Percentiles rank a stretch among this genome's conserved stretches.
Conservation (phyloP, 2,888 invertebrate genomes). For the Napeogenes inachia region DNA sequence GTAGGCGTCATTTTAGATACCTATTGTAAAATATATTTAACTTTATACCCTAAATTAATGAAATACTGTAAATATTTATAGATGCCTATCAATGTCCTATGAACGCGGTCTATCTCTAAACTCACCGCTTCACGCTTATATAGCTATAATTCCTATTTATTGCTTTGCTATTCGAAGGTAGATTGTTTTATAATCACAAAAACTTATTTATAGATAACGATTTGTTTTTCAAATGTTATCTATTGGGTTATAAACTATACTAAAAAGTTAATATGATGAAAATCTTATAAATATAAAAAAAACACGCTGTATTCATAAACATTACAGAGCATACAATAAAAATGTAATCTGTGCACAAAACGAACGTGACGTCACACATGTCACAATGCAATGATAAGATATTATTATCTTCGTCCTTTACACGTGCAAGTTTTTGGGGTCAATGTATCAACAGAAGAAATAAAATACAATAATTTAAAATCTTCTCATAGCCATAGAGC, state of each 20-base stretch:
- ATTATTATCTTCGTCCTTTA: too few species aligned
- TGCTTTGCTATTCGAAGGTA: slow-evolving; percentile 18
- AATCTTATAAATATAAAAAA: neutral
- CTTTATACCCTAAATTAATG: neutral
- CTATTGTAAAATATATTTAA: too few species aligned
- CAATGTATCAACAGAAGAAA: too few species aligned
- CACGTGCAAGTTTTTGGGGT: too few species aligned
- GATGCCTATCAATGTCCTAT: neutral
- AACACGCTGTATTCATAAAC: neutral
- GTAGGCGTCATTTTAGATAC: too few species aligned
- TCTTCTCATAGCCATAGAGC: too few species aligned
- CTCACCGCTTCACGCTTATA: neutral
- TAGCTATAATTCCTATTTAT: slow-evolving; percentile 11
- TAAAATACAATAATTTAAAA: too few species aligned
- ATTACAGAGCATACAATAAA: neutral
- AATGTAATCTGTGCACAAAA: neutral
- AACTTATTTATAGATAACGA: neutral
- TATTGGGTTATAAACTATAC: neutral
- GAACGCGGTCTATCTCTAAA: neutral
- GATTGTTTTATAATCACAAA: slow-evolving; percentile 16
- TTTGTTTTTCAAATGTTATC: neutral
- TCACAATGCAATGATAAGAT: too few species aligned
- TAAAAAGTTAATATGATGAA: neutral
- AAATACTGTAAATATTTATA: neutral
- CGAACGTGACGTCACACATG: neutral